Evolutionary conservation across 2,888 invertebrate species (phyloP), one percentile per base, ranked within the genome.

Genomic region (Leptura quadrifasciata): DNA sequence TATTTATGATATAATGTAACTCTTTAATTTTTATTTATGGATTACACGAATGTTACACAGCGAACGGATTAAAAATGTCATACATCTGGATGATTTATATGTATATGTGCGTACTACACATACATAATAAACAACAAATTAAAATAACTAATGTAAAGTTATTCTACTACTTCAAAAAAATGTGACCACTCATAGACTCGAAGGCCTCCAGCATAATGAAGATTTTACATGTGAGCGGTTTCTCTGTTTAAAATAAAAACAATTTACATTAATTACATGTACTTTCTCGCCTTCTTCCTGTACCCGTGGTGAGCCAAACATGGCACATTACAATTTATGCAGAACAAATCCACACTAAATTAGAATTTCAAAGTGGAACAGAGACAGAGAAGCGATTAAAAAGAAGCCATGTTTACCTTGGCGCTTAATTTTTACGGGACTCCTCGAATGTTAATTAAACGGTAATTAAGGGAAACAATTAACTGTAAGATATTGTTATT

Each of bases 261-360:
- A 68, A 74, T 76, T 76, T 76, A 74, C 74, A 71, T 74, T 76
- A 76, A 74, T 74, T 74, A 71, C 74, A 12, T 64, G 72, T 71
- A 70, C 64, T 74, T 71, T 64, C 73, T 64, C 61, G 63, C 68
- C 73, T 65, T 20, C 64, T 76, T 72, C 72, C 68, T 76, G 72
- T 61, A 55, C 63, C 47, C 61, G 60, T 60, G 72, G 71, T 71
- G 54, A 61, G 72, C 47, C 24, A 39, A 73, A 27, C 54, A 63
- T 55, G 69, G 68, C 55, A 54, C 60, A 57, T 61, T 63, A 67
- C 61, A 68, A 67, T 76, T 60, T 54, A 72, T 61, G 73, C 60
- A 21, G 63, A 67, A 76, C 64, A 69, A 67, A 72, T 63, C 64
- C 72, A 63, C 68, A 61, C 31, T 58, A 47, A 67, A 76, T 73